These are phyloP conservation scores for Ruditapes philippinarum DNA, from an alignment of 1,140 invertebrate genomes.

Conservation along the genomic window DNA sequence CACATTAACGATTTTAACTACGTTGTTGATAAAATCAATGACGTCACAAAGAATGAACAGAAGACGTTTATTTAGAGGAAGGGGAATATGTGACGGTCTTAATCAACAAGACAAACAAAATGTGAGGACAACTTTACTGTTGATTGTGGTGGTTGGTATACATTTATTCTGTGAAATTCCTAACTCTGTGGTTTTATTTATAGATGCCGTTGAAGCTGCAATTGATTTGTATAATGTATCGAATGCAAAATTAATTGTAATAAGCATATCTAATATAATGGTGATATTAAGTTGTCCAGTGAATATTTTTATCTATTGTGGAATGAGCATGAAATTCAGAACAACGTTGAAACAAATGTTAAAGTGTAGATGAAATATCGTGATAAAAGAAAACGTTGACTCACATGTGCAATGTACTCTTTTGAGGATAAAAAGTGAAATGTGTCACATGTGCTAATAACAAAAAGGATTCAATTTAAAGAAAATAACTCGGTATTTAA, in stretches of 20 bases:
- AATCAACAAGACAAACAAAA: background rate
- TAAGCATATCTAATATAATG: background rate
- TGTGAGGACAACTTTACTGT: background rate
- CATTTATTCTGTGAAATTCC: background rate
- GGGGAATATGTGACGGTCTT: background rate
- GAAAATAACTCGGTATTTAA: no score
- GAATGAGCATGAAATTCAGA: constrained; percentile 2
- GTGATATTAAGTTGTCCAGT: constrained; percentile 13
- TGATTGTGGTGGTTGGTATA: background rate
- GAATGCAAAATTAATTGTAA: background rate
- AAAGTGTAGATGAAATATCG: background rate
- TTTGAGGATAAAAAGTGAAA: no score
- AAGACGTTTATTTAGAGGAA: background rate
- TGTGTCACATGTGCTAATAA: no score
- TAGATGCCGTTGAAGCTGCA: background rate
- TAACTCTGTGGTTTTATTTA: background rate
- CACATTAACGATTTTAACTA: background rate
- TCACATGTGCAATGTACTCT: no score
- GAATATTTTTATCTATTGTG: background rate
- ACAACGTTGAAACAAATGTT: background rate
- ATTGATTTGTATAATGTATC: background rate
- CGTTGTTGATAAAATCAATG: background rate
- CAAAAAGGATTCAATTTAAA: no score
- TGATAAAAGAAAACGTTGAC: no score
- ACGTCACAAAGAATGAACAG: background rate